Conservation (phyloP, 1,140 invertebrate genomes). For the Drosophila saltans region DNA sequence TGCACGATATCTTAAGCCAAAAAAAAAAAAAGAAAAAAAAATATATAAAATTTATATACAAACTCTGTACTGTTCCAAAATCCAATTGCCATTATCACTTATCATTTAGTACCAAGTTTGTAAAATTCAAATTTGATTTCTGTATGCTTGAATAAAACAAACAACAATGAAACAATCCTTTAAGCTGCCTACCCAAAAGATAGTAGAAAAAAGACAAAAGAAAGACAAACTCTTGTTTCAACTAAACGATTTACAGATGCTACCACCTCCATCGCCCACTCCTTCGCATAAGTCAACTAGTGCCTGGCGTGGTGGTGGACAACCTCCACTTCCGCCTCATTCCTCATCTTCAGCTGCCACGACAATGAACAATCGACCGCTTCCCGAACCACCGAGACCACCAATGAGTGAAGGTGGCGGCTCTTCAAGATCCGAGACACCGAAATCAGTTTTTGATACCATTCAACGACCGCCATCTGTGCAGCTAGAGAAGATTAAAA, state of each 20-base stretch:
- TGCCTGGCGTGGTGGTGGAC: conserved; percentile 56
- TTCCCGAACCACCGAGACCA: conserved; percentile 75
- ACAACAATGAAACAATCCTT: conserved; percentile 33
- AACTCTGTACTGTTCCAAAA: conserved; percentile 45
- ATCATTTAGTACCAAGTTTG: conserved; percentile 68
- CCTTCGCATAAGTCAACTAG: conserved; percentile 66
- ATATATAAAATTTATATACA: conserved; percentile 17
- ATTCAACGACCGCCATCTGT: conserved; percentile 80
- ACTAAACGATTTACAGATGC: conserved; percentile 60
- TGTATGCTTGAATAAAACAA: conserved; percentile 71
- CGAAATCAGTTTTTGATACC: conserved; percentile 78
- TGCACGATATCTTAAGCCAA: conserved; percentile 83
- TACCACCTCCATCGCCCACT: conserved; percentile 74
- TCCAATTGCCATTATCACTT: conserved; percentile 24
- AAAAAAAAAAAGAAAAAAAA: background rate
- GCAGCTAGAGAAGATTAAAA: conserved; percentile 82
- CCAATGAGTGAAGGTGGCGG: conserved; percentile 62
- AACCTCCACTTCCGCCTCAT: conserved; percentile 10
- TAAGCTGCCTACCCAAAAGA: conserved; percentile 33
- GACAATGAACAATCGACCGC: conserved; percentile 69
- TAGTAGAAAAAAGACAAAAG: conserved; percentile 6
- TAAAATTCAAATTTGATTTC: conserved; percentile 53
- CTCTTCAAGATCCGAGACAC: conserved; percentile 76
- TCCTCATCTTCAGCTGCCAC: background rate
- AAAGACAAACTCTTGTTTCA: conserved; percentile 21